phyloP scores from a whole-genome alignment of 2,888 invertebrate genomes.

The Caenorhabditis afra region DNA sequence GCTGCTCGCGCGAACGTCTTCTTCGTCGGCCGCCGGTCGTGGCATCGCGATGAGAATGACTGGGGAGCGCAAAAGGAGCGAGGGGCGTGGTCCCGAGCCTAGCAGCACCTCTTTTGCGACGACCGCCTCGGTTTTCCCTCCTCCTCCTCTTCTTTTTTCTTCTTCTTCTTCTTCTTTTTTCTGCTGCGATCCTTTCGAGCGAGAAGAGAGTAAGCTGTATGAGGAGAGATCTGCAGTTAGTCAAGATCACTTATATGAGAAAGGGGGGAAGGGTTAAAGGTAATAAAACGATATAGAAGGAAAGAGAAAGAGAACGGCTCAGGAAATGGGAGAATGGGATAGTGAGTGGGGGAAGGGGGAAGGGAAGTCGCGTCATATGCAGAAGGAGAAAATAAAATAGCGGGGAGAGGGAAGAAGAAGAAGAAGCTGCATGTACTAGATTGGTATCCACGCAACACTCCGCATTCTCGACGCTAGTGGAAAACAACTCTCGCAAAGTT shows the following conservation, averaged over 20 bases:
- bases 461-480: too few species aligned
- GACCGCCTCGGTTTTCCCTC: conserved; percentile 32
- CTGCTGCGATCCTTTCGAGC: not conserved
- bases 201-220: not conserved
- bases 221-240: conserved; percentile 7
- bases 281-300: not conserved
- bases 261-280: not conserved
- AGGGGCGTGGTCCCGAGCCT: conserved; percentile 7
- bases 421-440: too few species aligned
- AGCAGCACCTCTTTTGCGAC: conserved; percentile 52
- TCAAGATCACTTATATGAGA: not conserved
- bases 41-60: conserved; percentile 38
- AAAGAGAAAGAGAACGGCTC: not conserved
- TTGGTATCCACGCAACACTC: too few species aligned
- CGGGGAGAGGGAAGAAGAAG: not conserved
- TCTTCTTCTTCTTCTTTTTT: conserved; percentile 2
- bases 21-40: conserved; percentile 47
- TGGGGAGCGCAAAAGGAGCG: conserved; percentile 12
- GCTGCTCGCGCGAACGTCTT: conserved; percentile 44
- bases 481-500: too few species aligned
- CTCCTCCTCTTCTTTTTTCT: conserved; percentile 7
- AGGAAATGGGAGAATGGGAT: not conserved
- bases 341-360: not conserved
- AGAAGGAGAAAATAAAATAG: not conserved
- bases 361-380: not conserved